These are phyloP conservation scores for Nesoenas mayeri DNA, from an alignment of 2,113 vertebrate genomes.

Conservation along the genomic window DNA sequence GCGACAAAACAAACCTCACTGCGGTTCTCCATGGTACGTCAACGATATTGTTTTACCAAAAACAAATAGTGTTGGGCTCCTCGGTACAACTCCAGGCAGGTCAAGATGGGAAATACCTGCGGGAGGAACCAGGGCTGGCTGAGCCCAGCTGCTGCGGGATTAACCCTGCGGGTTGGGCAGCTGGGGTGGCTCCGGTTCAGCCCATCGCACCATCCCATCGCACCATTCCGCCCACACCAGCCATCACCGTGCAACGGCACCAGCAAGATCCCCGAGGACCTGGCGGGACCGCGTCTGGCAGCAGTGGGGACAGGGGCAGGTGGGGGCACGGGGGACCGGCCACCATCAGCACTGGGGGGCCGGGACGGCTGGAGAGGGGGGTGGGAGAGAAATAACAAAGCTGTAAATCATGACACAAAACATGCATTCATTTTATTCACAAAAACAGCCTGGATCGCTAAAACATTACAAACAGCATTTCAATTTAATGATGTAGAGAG, in stretches of 20 bases:
- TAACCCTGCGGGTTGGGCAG: not conserved
- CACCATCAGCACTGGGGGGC: rapidly evolving
- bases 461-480: constrained; percentile 99
- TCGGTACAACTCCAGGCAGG: not conserved
- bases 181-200: not conserved
- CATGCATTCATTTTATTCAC: constrained; percentile 99
- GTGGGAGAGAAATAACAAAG: constrained; percentile 83
- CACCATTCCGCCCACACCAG: not conserved
- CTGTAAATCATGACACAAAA: constrained; percentile 92
- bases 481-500: constrained; percentile 89
- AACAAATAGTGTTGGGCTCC: not conserved
- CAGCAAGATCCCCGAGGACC: not conserved
- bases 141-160: not conserved
- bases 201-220: not conserved
- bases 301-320: not conserved
- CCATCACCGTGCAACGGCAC: rapidly evolving
- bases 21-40: rapidly evolving
- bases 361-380: constrained; percentile 41
- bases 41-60: not conserved
- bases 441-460: constrained; percentile 98
- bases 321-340: not conserved
- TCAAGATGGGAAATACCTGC: not conserved
- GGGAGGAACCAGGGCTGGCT: not conserved
- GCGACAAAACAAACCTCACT: rapidly evolving
- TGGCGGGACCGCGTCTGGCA: not conserved